Percentiles rank a stretch among this genome's conserved stretches.
Evolutionary conservation across 1,140 invertebrate species (phyloP).

Genomic region (Drosophila serrata): DNA sequence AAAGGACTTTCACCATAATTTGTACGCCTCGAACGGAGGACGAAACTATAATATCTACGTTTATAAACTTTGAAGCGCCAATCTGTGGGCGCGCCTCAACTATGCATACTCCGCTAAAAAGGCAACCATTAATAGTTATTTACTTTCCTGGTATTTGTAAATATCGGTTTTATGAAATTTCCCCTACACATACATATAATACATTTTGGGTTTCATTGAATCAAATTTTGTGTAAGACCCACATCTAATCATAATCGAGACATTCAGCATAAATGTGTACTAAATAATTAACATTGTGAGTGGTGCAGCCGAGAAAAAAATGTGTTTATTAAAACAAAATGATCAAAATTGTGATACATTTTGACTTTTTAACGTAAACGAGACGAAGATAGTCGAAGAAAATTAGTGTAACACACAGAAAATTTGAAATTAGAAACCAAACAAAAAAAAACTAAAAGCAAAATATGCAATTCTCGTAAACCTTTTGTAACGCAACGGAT

Average conservation of each 20-base stretch:
- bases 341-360: slow-evolving; percentile 82
- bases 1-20: slow-evolving; percentile 7
- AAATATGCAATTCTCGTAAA: slow-evolving; percentile 29
- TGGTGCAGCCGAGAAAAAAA: slow-evolving; percentile 33
- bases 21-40: background rate
- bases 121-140: slow-evolving; percentile 21
- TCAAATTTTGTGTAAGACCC: slow-evolving; percentile 53
- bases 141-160: slow-evolving; percentile 75
- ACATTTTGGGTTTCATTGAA: slow-evolving; percentile 53
- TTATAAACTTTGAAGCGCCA: slow-evolving; percentile 34
- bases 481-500: slow-evolving; percentile 47
- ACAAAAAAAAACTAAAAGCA: background rate
- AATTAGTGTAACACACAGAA: slow-evolving; percentile 31
- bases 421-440: slow-evolving; percentile 29
- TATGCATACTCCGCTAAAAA: slow-evolving; percentile 30
- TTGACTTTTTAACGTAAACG: slow-evolving; percentile 63
- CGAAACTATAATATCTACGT: slow-evolving; percentile 21
- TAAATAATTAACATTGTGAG: slow-evolving; percentile 51
- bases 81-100: slow-evolving; percentile 5
- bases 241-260: slow-evolving; percentile 31
- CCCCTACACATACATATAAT: slow-evolving; percentile 19
- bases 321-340: slow-evolving; percentile 57
- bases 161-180: slow-evolving; percentile 63
- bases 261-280: slow-evolving; percentile 60
- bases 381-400: slow-evolving; percentile 45